Percentiles rank a stretch among this genome's conserved stretches.
phyloP scores from a whole-genome alignment of 2,797 vertebrate species.

The Antrozous pallidus region DNA sequence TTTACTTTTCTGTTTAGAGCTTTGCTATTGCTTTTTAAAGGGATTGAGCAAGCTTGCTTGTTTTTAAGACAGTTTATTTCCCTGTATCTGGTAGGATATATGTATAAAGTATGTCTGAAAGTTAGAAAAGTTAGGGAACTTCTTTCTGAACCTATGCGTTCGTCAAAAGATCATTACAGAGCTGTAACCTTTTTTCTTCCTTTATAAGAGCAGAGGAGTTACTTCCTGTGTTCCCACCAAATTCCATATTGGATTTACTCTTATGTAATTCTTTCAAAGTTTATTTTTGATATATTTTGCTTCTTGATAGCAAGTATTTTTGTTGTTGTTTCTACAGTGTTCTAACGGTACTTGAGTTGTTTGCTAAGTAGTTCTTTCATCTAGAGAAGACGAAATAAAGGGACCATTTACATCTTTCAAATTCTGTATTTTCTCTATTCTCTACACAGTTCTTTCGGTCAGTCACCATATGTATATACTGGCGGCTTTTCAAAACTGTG shows the following conservation, averaged over 20 bases:
- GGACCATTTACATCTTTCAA: not conserved
- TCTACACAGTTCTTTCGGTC: not conserved
- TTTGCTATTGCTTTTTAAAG: slow-evolving; percentile 8
- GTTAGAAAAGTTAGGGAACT: not conserved
- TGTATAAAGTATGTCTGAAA: not conserved
- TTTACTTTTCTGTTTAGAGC: not conserved
- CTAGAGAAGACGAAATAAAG: not conserved
- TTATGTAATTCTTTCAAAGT: not conserved
- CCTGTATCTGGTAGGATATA: not conserved
- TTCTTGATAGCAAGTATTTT: not conserved
- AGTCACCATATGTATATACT: fast-evolving
- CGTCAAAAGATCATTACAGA: not conserved
- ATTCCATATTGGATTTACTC: not conserved
- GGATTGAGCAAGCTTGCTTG: not conserved
- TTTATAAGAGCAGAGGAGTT: not conserved
- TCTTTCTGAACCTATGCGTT: not conserved
- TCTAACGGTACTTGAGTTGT: not conserved
- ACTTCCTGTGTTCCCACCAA: not conserved
- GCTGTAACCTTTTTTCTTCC: not conserved
- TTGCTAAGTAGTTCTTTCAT: not conserved
- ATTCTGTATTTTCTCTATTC: not conserved
- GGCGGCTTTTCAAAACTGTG: not conserved
- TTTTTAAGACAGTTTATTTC: slow-evolving; percentile 24
- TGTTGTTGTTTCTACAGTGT: not conserved
- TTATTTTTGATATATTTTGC: not conserved